Evolutionary conservation across 53 echinoderm and acorn worm species (phyloP).

Genomic region (Arbacia lixula): DNA sequence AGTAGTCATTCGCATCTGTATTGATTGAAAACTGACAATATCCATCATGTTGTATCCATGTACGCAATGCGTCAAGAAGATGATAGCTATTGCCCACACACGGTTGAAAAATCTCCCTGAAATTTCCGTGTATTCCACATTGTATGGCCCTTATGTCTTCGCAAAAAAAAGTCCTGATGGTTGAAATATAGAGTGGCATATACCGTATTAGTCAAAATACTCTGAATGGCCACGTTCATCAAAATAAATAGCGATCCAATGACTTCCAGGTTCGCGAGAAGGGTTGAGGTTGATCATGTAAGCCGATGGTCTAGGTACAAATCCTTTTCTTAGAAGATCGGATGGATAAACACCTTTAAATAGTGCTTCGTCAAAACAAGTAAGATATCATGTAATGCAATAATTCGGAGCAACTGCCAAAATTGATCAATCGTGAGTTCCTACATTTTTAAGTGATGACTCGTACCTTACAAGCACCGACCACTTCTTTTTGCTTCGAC

Average conservation of each 20-base stretch:
- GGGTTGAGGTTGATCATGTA: slow-evolving; percentile 67
- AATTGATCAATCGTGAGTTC: slow-evolving; percentile 5
- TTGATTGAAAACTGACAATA: neutral
- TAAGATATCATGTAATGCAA: slow-evolving; percentile 32
- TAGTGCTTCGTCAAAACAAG: slow-evolving; percentile 3
- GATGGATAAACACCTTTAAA: slow-evolving; percentile 60
- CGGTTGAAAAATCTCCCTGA: slow-evolving; percentile 10
- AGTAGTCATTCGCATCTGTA: neutral
- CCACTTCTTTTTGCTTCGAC: neutral
- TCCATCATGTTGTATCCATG: neutral
- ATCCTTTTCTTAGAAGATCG: neutral
- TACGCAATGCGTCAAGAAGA: neutral
- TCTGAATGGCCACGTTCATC: slow-evolving; percentile 45
- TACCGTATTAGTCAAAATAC: slow-evolving; percentile 69
- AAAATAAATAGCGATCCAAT: slow-evolving; percentile 71
- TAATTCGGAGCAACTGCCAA: slow-evolving; percentile 28
- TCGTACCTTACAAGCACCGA: slow-evolving; percentile 30
- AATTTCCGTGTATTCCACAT: neutral
- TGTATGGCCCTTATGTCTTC: neutral
- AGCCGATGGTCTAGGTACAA: slow-evolving; percentile 48
- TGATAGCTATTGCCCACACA: slow-evolving; percentile 10
- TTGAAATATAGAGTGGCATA: neutral
- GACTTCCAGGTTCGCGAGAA: slow-evolving; percentile 50
- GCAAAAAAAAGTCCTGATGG: slow-evolving; percentile 26
- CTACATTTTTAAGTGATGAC: slow-evolving; percentile 35